Evolutionary conservation across 2,888 invertebrate genomes (phyloP).

Genomic region (Mythimna albipuncta): DNA sequence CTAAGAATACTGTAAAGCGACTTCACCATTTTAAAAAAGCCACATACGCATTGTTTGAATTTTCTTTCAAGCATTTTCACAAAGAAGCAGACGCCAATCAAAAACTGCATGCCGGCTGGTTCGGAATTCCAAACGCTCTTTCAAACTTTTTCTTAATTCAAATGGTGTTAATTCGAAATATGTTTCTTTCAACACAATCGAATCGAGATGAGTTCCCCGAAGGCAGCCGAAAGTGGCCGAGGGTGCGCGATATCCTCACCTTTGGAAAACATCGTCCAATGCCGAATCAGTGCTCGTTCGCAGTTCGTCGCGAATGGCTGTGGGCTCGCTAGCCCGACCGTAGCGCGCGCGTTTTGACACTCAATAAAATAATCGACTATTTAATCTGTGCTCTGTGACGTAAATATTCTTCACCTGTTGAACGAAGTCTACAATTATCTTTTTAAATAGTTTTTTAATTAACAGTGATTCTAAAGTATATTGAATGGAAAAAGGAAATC

Average conservation of each 20-base stretch:
- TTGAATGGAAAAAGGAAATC: slow-evolving; percentile 22
- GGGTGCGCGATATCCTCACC: slow-evolving; percentile 86
- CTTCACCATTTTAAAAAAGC: neutral
- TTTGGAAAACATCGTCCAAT: slow-evolving; percentile 87
- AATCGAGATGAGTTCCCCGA: slow-evolving; percentile 85
- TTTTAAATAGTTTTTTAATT: slow-evolving; percentile 55
- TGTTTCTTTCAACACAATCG: slow-evolving; percentile 85
- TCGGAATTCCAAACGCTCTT: neutral
- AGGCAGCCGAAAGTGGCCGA: slow-evolving; percentile 80
- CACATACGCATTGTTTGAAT: slow-evolving; percentile 8
- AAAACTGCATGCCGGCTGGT: slow-evolving; percentile 15
- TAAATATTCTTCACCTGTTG: slow-evolving; percentile 77
- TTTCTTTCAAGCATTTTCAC: slow-evolving; percentile 8
- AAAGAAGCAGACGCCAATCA: slow-evolving; percentile 1
- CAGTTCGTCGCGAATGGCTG: slow-evolving; percentile 76
- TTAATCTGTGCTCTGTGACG: slow-evolving; percentile 78
- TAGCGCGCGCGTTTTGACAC: slow-evolving; percentile 71
- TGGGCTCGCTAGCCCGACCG: slow-evolving; percentile 57
- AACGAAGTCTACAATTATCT: slow-evolving; percentile 57
- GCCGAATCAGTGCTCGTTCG: slow-evolving; percentile 87
- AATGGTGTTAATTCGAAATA: slow-evolving; percentile 74
- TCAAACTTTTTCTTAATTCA: slow-evolving; percentile 44
- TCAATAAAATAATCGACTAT: slow-evolving; percentile 77
- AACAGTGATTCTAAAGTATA: slow-evolving; percentile 29
- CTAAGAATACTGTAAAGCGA: neutral